Conservation (phyloP, 2,888 invertebrate genomes). For the Cheilosia vernalis region DNA sequence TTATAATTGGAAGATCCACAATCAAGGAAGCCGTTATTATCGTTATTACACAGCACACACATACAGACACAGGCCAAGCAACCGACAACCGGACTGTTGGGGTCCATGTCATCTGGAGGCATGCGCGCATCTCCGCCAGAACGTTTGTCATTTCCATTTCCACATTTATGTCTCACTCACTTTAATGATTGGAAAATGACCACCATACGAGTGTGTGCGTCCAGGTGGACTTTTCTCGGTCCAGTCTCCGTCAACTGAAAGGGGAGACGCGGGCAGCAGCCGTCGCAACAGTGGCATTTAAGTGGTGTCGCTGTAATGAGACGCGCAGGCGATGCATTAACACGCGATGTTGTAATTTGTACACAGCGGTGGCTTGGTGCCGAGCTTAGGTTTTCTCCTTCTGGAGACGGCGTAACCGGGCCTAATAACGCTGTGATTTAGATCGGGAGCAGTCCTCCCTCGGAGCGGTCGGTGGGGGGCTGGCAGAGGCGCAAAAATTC, state of each 20-base stretch:
- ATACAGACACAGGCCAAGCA: too few relatives aligned
- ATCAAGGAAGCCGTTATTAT: conserved; percentile 59
- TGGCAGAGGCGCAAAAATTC: neutral
- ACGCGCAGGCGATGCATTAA: conserved; percentile 70
- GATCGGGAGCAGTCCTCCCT: conserved; percentile 54
- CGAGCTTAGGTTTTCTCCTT: conserved; percentile 33
- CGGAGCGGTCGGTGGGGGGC: neutral
- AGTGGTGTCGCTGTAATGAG: conserved; percentile 74
- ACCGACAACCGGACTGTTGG: neutral
- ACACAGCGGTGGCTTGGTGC: conserved; percentile 50
- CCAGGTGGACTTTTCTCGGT: conserved; percentile 58
- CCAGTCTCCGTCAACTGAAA: neutral
- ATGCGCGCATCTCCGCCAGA: neutral
- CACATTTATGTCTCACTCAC: conserved; percentile 70
- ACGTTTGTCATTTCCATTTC: conserved; percentile 72
- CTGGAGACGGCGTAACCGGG: conserved; percentile 48
- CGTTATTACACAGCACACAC: conserved; percentile 13
- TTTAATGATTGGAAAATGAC: conserved; percentile 72
- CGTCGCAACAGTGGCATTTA: conserved; percentile 51
- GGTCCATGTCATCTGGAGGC: conserved; percentile 54
- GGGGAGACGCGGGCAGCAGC: conserved; percentile 5
- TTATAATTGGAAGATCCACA: conserved; percentile 70
- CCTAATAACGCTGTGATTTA: conserved; percentile 68
- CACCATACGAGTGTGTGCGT: conserved; percentile 39
- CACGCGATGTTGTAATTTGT: conserved; percentile 74